A percentile compares a stretch with the other conserved stretches of the same genome.
These are phyloP conservation scores for Electrona antarctica DNA, from an alignment of 2,113 vertebrate species.

Conservation along the genomic window DNA sequence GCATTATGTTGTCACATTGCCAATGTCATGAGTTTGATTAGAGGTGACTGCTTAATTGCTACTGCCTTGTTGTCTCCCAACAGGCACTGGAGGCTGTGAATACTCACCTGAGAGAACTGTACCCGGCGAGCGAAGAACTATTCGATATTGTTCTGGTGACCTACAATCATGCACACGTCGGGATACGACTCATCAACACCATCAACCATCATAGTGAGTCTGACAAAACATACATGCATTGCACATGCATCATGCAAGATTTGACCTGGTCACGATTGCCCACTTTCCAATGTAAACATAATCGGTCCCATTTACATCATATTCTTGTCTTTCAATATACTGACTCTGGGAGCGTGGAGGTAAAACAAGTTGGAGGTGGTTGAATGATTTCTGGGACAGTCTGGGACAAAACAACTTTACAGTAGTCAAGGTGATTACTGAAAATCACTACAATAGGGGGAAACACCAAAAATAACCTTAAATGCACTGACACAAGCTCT, in stretches of 20 bases:
- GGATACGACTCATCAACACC: conserved; percentile 96
- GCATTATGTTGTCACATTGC: too few species aligned
- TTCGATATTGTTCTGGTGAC: conserved; percentile 97
- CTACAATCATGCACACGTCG: conserved; percentile 97
- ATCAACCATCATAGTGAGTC: conserved; percentile 96
- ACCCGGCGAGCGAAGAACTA: conserved; percentile 92
- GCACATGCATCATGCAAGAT: neutral
- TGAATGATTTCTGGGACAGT: neutral
- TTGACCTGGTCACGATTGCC: too few species aligned
- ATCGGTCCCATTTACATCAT: neutral
- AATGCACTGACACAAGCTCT: conserved; percentile 25
- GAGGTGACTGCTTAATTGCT: neutral
- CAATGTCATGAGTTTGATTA: neutral
- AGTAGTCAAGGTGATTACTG: too few species aligned
- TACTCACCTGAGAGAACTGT: conserved; percentile 83
- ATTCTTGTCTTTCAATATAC: neutral
- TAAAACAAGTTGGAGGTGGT: neutral
- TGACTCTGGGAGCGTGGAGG: neutral
- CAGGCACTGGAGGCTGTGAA: conserved; percentile 96
- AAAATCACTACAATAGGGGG: too few species aligned
- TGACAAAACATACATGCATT: neutral
- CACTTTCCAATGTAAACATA: neutral
- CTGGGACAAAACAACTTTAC: too few species aligned
- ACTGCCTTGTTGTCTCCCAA: neutral
- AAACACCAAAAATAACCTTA: neutral